Evolutionary conservation across 1,140 invertebrate species (phyloP), one percentile per base, ranked within the genome.

Genomic region (Hormaphis cornu): DNA sequence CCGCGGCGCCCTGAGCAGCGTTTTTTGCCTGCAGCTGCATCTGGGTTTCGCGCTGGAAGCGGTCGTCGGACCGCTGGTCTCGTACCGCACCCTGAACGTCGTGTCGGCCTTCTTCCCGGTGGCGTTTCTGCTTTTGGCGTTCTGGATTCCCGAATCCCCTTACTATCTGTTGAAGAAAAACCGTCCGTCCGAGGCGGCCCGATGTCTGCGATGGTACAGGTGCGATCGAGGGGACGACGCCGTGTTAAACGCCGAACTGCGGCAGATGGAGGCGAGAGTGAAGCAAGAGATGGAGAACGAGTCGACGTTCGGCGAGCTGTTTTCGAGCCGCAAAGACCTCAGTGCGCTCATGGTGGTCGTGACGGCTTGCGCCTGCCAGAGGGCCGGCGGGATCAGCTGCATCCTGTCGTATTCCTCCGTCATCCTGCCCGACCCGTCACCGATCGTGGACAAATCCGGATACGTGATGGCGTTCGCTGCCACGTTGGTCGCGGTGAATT

Each of bases 111-210:
- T 82, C 0, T 74, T 87, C 40, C 86, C 86, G 0, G 73, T 85
- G 1, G 22, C 85, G 1, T 88, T 91, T 76, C 73, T 88, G 0
- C 69, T 82, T 0, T 84, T 86, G 72, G 88, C 89, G 78, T 50
- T 84, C 7, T 84, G 86, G 56, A 86, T 93, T 80, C 91, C 92
- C 0, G 93, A 95, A 75, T 88, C 89, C 26, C 92, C 93, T 0
- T 86, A 85, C 69, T 90, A 83, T 71, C 79, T 70, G 18, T 16
- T 70, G 33, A 30, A 50, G 10, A 42, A 18, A 8, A 7, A 6
- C 0, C 53, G 44, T 0, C 44, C 16, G 20, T 18, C 44, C 8
- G 20, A 59, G 14, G 69, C 69, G 7, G 44, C 42, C 18, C 8
- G 3, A 6, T 26, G 54, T 37, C 24, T 70, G 18, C 56, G 18